Conservation (phyloP, 1,140 invertebrate species). For the Penaeus vannamei region DNA sequence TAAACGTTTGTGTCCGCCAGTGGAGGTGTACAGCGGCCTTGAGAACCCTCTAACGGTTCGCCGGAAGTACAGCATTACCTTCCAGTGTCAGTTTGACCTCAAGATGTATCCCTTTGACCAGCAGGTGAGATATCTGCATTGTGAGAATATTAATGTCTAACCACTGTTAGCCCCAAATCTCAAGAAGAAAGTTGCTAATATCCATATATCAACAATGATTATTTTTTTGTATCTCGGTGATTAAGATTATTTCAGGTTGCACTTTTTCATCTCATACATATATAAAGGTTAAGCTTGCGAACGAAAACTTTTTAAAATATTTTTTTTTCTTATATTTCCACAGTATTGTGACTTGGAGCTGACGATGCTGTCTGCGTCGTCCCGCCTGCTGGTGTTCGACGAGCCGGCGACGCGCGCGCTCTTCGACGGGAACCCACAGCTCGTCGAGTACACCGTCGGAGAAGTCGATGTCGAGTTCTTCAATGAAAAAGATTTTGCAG, state of each 20-base stretch:
- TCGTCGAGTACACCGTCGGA: constrained; percentile 66
- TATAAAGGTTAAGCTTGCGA: too few species aligned
- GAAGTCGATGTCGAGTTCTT: constrained; percentile 58
- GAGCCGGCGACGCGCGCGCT: constrained; percentile 44
- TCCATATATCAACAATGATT: too few species aligned
- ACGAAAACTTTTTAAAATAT: too few species aligned
- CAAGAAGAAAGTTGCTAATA: too few species aligned
- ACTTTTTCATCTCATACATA: too few species aligned
- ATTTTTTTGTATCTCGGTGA: too few species aligned
- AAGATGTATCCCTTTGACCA: constrained; percentile 67
- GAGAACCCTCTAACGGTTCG: constrained; percentile 62
- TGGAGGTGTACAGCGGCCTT: constrained; percentile 59
- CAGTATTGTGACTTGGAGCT: constrained; percentile 66
- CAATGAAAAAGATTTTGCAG: constrained; percentile 64
- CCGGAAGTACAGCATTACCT: constrained; percentile 65
- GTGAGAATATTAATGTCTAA: too few species aligned
- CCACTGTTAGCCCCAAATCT: too few species aligned
- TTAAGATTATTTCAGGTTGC: too few species aligned
- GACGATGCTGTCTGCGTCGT: constrained; percentile 66
- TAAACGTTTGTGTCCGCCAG: constrained; percentile 19
- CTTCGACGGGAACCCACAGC: constrained; percentile 62
- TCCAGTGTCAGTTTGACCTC: constrained; percentile 66
- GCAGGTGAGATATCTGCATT: constrained; percentile 40
- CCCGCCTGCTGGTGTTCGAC: constrained; percentile 64
- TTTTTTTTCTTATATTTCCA: neutral